Evolutionary conservation across 1,140 invertebrate genomes (phyloP).

Genomic region (Ceratoteleas bidentatus): DNA sequence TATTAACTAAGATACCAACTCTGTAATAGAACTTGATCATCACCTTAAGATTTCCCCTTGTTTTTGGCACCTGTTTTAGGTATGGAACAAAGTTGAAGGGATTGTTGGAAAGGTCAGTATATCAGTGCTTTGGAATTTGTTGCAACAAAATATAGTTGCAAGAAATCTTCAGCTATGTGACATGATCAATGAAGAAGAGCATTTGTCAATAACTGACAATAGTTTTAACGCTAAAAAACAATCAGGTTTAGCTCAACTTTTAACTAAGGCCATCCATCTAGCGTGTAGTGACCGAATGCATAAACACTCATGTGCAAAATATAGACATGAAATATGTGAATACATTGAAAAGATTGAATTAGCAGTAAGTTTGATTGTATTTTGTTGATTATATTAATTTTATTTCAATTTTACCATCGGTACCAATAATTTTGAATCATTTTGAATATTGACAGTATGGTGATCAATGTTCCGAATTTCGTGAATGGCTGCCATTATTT

Average conservation of each 20-base stretch:
- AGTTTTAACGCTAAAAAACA: slow-evolving; percentile 33
- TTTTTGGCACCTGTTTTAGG: too few relatives aligned
- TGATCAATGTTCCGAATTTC: slow-evolving; percentile 58
- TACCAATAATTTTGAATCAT: too few relatives aligned
- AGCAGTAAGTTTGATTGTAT: slow-evolving; percentile 17
- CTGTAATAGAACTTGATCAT: background rate
- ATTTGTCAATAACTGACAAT: background rate
- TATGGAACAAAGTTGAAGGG: slow-evolving; percentile 68
- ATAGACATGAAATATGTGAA: slow-evolving; percentile 61
- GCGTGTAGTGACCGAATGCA: slow-evolving; percentile 59
- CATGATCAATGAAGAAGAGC: slow-evolving; percentile 53
- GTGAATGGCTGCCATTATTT: slow-evolving; percentile 70
- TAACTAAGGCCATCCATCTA: slow-evolving; percentile 69
- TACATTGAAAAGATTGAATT: slow-evolving; percentile 43
- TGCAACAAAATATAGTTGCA: slow-evolving; percentile 68
- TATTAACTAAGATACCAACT: background rate
- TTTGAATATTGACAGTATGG: slow-evolving; percentile 23
- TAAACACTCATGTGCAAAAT: slow-evolving; percentile 45
- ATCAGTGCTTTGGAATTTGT: slow-evolving; percentile 70
- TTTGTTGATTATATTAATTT: too few relatives aligned
- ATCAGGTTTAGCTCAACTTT: slow-evolving; percentile 69
- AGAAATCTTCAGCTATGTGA: slow-evolving; percentile 68
- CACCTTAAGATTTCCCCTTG: too few relatives aligned
- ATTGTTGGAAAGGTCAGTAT: slow-evolving; percentile 69
- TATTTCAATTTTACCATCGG: slow-evolving; percentile 10